These are phyloP conservation scores for Sakesphorus luctuosus DNA, from an alignment of 2,113 vertebrate genomes.

Conservation along the genomic window DNA sequence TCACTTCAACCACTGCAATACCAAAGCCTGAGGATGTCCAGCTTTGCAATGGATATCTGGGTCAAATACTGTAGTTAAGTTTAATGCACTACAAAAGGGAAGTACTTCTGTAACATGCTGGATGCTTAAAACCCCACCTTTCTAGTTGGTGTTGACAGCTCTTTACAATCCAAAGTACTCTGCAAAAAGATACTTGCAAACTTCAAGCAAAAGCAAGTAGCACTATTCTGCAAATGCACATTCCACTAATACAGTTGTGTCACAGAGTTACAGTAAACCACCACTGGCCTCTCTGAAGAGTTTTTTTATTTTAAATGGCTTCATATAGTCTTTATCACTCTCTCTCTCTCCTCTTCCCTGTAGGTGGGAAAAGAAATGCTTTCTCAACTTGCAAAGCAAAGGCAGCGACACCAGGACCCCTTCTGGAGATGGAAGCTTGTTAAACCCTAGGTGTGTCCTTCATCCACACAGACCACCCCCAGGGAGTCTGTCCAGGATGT, in stretches of 20 bases:
- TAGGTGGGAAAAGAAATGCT: conserved; percentile 93
- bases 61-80: conserved; percentile 5
- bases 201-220: neutral
- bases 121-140: neutral
- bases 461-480: conserved; percentile 70
- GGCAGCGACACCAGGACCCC: conserved; percentile 92
- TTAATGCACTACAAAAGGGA: neutral
- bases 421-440: conserved; percentile 99
- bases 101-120: neutral
- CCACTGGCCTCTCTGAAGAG: neutral
- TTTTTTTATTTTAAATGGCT: neutral
- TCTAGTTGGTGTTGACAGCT: neutral
- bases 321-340: neutral
- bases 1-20: neutral
- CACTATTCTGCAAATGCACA: neutral
- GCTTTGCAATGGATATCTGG: neutral
- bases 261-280: neutral
- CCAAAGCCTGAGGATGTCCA: neutral
- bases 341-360: neutral
- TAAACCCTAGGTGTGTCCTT: conserved; percentile 82
- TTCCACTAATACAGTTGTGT: neutral
- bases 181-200: neutral
- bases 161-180: neutral
- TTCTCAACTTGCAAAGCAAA: conserved; percentile 97
- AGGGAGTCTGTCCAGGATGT: conserved; percentile 72